Base-by-base conservation (phyloP, 2,888 invertebrate species). In the Sturmia bella region DNA sequence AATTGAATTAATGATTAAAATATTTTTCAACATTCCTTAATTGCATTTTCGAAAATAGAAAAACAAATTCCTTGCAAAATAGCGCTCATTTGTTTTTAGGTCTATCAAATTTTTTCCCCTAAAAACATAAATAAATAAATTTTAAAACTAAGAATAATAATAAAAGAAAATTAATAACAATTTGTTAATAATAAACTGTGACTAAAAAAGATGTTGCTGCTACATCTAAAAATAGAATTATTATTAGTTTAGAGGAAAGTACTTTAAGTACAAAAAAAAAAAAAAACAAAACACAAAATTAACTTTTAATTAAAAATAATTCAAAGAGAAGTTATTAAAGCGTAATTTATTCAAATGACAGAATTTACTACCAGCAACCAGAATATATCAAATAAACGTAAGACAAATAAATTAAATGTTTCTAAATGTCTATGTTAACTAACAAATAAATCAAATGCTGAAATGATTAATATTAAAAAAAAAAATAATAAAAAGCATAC, bases 391-490 rank as follows among this genome's bases (percentile, higher is more conserved):
- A 66, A 64, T 57, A 74, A 72, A 72, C 19, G 15, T 69, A 80
- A 76, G 43, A 43, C 68, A 78, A 70, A 61, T 61, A 63, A 82
- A 70, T 63, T 77, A 77, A 77, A 73, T 74, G 80, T 80, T 73
- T 69, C 75, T 84, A 76, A 83, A 84, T 84, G 84, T 84, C 83
- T 84, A 84, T 83, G 79, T 80, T 77, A 84, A 82, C 80, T 73
- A 73, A 61, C 12, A 41, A 70, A 69, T 19, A 52, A 68, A 80
- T 59, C 52, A 72, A 80, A 63, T 73, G 78, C 78, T 79, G 78
- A 79, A 79, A 57, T 50, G 52, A 77, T 41, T 24, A 78, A 76
- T 77, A 57, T 41, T 17, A 39, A 13, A 70, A 15, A 39, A 15
- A 0, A 21, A 45, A n/a, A 43, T 32, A 11, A 7, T 17, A 37